Evolutionary conservation across 2,888 invertebrate genomes (phyloP), one percentile per base, ranked within the genome.

Genomic region (Autographa pulchrina): DNA sequence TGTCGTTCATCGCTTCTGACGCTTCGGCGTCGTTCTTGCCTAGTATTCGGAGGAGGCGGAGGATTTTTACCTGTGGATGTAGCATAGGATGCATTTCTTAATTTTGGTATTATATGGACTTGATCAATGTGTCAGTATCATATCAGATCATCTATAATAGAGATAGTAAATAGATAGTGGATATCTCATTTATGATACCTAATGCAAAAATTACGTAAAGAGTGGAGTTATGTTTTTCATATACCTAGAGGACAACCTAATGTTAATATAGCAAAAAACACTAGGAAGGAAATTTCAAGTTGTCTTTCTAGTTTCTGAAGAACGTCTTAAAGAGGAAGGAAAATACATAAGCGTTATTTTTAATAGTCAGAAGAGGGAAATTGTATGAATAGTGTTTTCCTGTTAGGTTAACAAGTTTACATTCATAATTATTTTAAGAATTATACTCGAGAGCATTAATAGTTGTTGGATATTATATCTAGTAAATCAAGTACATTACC

Each of bases 1-100:
- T 99, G 93, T 99, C 99, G 95, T 99, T 99, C 99, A 99, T 99
- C 31, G 99, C 99, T 96, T 99, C 99, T 13, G 99, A 99, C 0
- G 99, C 98, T 88, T 99, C 99, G 0, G 98, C 97, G 94, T 99
- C 99, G 91, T 99, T 99, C 87, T 98, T 98, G 59, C 99, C 99
- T 79, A 99, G 96, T 91, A 99, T 98, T 86, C 99, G 97, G 77
- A 99, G 96, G 6, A 99, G 96, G 83, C 99, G 97, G 82, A 99
- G 96, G 85, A 99, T 99, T 97, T 99, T 99, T 61, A 99, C 99
- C 98, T 98, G 90, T 16, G 32, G 25, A 25, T 25, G n/a, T 18
- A 38, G 32, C 7, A 5, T 18, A 43, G 14, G 6, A 14, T 14
- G 4, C 16, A 2, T 43, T 16, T 0, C 4, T 16, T 11, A 16